Conservation (phyloP, 2,888 invertebrate genomes). For the Nymphalis urticae region DNA sequence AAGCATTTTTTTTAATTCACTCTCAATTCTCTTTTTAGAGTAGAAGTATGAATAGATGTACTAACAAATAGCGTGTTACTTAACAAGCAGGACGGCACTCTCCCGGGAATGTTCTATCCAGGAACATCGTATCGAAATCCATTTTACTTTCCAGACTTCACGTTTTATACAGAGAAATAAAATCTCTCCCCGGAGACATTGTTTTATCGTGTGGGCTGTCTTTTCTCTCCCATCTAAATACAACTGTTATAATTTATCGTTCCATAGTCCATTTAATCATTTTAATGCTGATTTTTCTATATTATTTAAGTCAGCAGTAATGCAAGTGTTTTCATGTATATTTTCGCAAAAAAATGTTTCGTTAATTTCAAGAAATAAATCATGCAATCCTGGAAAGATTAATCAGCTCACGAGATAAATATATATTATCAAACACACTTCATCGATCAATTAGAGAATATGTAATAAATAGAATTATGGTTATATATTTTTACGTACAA, state of each 20-base stretch:
- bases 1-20: too few species aligned
- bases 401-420: too few species aligned
- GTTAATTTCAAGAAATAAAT: too few species aligned
- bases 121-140: constrained; percentile 16
- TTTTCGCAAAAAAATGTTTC: too few species aligned
- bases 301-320: background rate
- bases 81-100: background rate
- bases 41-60: too few species aligned
- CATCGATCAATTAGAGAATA: too few species aligned
- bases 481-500: too few species aligned
- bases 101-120: background rate
- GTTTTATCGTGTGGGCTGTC: constrained; percentile 9
- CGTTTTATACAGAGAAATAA: constrained; percentile 4
- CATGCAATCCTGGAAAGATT: too few species aligned
- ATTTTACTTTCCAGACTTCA: constrained; percentile 5
- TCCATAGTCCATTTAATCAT: background rate
- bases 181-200: constrained; percentile 5
- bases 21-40: too few species aligned
- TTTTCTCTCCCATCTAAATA: background rate
- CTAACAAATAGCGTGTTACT: background rate
- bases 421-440: too few species aligned
- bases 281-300: background rate
- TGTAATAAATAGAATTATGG: too few species aligned
- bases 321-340: too few species aligned
- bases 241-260: constrained; percentile 13